Percentiles rank a stretch among this genome's conserved stretches.
Evolutionary conservation across 1,140 invertebrate genomes (phyloP).

Genomic region (Aphelenchoides fujianensis): DNA sequence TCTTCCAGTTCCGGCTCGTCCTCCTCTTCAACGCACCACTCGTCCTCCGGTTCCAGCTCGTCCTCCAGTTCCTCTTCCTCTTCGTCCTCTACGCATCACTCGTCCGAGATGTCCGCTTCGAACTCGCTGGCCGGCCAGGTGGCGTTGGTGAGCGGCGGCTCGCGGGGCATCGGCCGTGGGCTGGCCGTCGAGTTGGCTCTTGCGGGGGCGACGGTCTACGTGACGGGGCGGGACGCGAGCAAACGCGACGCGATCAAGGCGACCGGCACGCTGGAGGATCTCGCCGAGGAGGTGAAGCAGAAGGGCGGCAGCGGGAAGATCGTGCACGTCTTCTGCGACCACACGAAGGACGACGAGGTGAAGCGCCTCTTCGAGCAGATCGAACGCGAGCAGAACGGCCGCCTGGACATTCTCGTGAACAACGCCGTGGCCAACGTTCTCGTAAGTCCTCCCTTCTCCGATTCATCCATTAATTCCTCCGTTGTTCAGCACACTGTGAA

Average conservation of each 20-base stretch:
- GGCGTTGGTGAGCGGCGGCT: neutral
- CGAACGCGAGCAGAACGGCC: constrained; percentile 62
- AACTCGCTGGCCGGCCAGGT: neutral
- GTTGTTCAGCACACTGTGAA: constrained; percentile 21
- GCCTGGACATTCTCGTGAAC: constrained; percentile 64
- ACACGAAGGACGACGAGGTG: constrained; percentile 62
- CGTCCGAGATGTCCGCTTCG: too few species aligned
- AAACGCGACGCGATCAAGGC: neutral
- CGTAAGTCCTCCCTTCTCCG: neutral
- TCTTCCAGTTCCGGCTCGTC: too few species aligned
- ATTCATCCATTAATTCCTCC: neutral
- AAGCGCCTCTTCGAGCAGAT: constrained; percentile 63
- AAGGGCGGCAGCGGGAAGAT: constrained; percentile 62
- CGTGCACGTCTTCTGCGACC: constrained; percentile 63
- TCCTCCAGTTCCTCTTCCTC: too few species aligned
- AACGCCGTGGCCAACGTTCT: constrained; percentile 61
- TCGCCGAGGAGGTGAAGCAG: constrained; percentile 32
- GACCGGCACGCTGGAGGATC: constrained; percentile 12
- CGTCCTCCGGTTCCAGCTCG: too few species aligned
- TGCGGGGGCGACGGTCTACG: constrained; percentile 5
- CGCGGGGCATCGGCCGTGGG: neutral
- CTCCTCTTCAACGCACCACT: too few species aligned
- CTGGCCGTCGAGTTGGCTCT: constrained; percentile 20
- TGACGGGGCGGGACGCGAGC: neutral
- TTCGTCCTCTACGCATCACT: too few species aligned